Conservation (phyloP, 1,140 invertebrate species). For the Grapholita molesta region DNA sequence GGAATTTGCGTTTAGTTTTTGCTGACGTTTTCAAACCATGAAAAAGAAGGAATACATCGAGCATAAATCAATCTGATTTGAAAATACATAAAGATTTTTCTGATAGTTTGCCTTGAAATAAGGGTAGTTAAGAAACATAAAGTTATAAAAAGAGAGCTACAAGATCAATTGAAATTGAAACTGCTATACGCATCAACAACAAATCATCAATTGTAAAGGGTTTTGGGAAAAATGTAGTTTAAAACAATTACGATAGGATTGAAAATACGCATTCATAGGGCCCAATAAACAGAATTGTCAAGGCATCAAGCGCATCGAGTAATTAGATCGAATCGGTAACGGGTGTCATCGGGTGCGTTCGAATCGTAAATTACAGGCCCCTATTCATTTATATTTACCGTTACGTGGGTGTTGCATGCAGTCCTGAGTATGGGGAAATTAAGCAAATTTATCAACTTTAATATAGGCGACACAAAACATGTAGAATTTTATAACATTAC, state of each 20-base stretch:
- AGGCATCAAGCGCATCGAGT: conserved; percentile 8
- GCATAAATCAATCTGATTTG: neutral
- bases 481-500: too few species aligned
- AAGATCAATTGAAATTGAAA: neutral
- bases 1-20: neutral
- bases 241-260: neutral
- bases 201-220: neutral
- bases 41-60: neutral
- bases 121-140: too few species aligned
- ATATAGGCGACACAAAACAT: too few species aligned
- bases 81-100: neutral
- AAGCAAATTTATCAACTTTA: too few species aligned
- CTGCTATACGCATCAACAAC: neutral
- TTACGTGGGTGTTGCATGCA: neutral
- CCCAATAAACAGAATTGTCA: neutral
- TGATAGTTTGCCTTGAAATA: too few species aligned
- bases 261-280: neutral
- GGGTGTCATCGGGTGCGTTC: conserved; percentile 34
- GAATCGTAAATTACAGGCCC: conserved; percentile 39
- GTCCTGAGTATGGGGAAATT: neutral
- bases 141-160: neutral
- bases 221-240: neutral
- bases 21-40: neutral
- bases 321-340: conserved; percentile 48
- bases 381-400: neutral